These are phyloP conservation scores for Agrotis exclamationis DNA, from an alignment of 2,888 invertebrate genomes.

Conservation along the genomic window DNA sequence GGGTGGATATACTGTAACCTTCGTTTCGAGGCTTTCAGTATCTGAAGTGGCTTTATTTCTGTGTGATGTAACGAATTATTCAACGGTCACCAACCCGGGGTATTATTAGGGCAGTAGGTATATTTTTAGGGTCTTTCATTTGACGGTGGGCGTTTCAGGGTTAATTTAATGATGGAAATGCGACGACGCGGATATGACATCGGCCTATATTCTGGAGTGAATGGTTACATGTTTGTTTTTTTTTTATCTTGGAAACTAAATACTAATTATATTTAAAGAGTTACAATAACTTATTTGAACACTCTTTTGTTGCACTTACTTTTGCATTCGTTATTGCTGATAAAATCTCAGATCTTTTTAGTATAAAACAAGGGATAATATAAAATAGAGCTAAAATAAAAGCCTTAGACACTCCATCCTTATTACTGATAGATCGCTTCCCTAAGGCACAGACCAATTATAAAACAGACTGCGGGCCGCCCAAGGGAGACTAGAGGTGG, in stretches of 20 bases:
- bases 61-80: conserved; percentile 50
- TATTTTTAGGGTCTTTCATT: conserved; percentile 21
- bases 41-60: conserved; percentile 55
- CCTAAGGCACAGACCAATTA: conserved; percentile 30
- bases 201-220: not conserved
- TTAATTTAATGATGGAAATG: conserved; percentile 3
- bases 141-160: conserved; percentile 17
- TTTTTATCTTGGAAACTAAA: too few relatives aligned
- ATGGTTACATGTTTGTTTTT: not conserved
- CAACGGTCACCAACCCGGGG: conserved; percentile 45
- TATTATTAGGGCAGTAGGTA: conserved; percentile 33
- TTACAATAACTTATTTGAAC: too few relatives aligned
- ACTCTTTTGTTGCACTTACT: not conserved
- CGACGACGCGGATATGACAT: not conserved
- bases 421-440: conserved; percentile 21
- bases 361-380: too few relatives aligned
- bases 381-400: not conserved
- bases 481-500: conserved; percentile 16
- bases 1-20: conserved; percentile 51
- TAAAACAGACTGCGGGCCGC: not conserved
- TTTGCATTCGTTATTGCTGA: not conserved
- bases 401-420: not conserved
- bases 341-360: too few relatives aligned
- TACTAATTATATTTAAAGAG: too few relatives aligned
- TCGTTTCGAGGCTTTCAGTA: conserved; percentile 39